Evolutionary conservation across 1,140 invertebrate genomes (phyloP), one percentile per base, ranked within the genome.

Genomic region (Meloidogyne floridensis): DNA sequence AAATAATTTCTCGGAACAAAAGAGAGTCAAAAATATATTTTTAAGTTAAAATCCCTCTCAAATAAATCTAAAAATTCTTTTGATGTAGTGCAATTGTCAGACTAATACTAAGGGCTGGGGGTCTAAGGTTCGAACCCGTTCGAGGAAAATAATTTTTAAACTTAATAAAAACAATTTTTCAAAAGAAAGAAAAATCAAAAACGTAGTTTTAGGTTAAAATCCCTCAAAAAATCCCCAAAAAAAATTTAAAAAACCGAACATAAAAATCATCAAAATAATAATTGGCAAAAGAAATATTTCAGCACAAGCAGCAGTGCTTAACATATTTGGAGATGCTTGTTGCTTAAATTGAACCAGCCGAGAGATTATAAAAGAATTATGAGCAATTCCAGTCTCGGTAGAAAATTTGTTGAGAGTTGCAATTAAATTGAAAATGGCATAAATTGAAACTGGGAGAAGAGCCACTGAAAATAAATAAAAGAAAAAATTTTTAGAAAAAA

Each of bases 231-330:
- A 1, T 2, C 32, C 32, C 1, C 32, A 73, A 20, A 47, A 51
- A 11, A 77, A 77, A 59, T 7, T 15, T 75, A 75, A 6, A 73
- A n/a, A 77, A 89, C 94, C 94, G 93, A 92, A 97, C 95, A 93
- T 93, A 81, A 97, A 93, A 13, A 95, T 93, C 90, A 96, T 93
- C 59, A 96, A 84, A 54, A 95, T 92, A 74, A 94, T 93, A 56
- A 95, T 92, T n/a, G 95, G 95, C 93, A 98, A 94, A 72, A 97
- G 92, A 73, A 96, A 93, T 84, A 98, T 96, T 91, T 98, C 96
- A 69, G 94, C 94, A 78, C 96, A 93, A 15, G 95, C 94, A 79
- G 95, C 94, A 59, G 95, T 92, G 85, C 94, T 93, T 59, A 98
- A 91, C 85, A 98, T 95, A 87, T 91, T 72, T 95, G 95, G 89